Base-by-base conservation (phyloP, 2,888 invertebrate genomes). In the Eretmocerus hayati region DNA sequence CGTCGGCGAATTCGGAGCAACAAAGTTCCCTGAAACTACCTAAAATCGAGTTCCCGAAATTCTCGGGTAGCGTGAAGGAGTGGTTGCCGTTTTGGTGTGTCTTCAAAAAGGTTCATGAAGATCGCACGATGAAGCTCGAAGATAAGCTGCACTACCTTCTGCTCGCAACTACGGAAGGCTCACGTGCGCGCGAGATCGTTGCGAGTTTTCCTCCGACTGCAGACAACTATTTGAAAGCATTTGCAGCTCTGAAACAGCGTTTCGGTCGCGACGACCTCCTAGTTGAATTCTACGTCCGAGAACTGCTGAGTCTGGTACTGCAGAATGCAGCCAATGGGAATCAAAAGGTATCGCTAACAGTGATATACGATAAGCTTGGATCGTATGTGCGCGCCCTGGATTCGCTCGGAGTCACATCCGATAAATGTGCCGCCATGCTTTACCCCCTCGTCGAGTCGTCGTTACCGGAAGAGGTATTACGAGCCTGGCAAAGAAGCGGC, bases 241-340 rank as follows among this genome's bases (percentile, higher is more conserved):
- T 63, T 16, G 41, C 45, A 1, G 48, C 48, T 47, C 42, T 60
- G 31, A 55, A 53, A 48, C 50, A 52, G 32, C 43, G 62, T 18
- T 62, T 63, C 42, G 58, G 59, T 6, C 46, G 56, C 32, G 58
- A 59, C 5, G 62, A 63, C 15, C 39, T 63, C 6, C 55, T 58
- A 30, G 52, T 60, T 8, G 62, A 62, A 47, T 55, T 59, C n/a
- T 60, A 60, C 46, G 55, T 61, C 11, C 26, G 62, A 21, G 61
- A 64, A 40, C 40, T 64, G n/a, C 45, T 66, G 23, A 56, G 55
- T 36, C 38, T 66, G 21, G 57, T 66, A 20, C 20, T 65, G 6
- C 54, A 54, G n/a, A 59, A 58, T 39, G 41, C 55, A 35, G 5
- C 5, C 3, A n/a, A n/a, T n/a, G 35, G 16, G 26, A 26, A 11